phyloP scores from a whole-genome alignment of 2,113 vertebrate genomes.

The Amazona vittata region DNA sequence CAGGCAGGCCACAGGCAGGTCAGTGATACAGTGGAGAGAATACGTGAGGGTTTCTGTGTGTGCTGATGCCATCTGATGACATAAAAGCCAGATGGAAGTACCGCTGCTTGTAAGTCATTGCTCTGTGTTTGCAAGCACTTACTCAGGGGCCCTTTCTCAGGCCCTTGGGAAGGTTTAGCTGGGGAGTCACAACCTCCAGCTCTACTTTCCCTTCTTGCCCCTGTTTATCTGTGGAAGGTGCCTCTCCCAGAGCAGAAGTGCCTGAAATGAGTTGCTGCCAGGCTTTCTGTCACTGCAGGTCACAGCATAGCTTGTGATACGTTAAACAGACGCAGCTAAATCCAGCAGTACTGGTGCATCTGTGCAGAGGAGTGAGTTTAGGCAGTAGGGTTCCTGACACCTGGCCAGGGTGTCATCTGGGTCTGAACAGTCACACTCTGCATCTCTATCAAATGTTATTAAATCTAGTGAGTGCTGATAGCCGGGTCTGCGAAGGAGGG shows the following conservation, averaged over 20 bases:
- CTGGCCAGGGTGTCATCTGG: background rate
- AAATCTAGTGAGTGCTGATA: background rate
- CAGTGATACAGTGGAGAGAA: conserved; percentile 8
- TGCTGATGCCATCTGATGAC: background rate
- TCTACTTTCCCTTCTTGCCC: background rate
- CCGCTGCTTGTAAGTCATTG: background rate
- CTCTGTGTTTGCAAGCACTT: background rate
- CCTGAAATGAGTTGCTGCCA: background rate
- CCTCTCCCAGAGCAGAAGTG: background rate
- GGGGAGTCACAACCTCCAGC: background rate
- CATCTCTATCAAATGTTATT: background rate
- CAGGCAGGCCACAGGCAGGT: conserved; percentile 51
- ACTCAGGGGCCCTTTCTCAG: background rate
- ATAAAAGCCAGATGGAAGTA: background rate
- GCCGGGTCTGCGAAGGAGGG: background rate
- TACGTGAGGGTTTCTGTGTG: background rate
- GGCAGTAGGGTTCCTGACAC: background rate
- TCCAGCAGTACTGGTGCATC: background rate
- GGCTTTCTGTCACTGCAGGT: background rate
- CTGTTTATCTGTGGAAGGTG: background rate
- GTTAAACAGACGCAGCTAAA: background rate
- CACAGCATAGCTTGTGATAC: background rate
- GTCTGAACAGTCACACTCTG: background rate
- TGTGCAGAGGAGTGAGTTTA: background rate
- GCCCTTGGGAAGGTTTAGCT: background rate